Evolutionary conservation across 2,797 vertebrate species (phyloP), one percentile per base, ranked within the genome.

Genomic region (Spinibarbus caldwelli): DNA sequence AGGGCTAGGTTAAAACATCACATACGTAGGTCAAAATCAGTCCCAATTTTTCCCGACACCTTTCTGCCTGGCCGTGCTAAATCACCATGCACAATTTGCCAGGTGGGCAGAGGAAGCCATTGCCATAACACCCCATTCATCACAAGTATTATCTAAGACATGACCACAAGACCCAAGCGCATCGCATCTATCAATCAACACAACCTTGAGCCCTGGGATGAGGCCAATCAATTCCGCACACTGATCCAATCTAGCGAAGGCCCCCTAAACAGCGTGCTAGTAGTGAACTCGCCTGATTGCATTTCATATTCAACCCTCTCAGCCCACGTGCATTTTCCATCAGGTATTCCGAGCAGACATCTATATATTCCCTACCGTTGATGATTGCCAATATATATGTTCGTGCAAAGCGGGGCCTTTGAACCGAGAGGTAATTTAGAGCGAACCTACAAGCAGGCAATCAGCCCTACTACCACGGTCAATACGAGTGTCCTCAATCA

Each of bases 261-360:
- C 87, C 83, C 62, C 85, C 86, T 84, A 87, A 91, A 86, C 83
- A 86, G 86, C 76, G 73, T 80, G 86, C 82, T 38, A 45, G 54
- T 72, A 83, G 68, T 66, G 88, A 89, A 86, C 31, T n/a, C 72
- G 67, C 79, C 87, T 92, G 93, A 93, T 93, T 92, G 90, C 89
- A 93, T 92, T 91, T 90, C 86, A 85, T 91, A 92, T 91, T 90
- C 88, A 88, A 36, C 52, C 34, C 82, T 71, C 49, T 81, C 77
- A 2, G 77, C 73, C 86, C 85, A 85, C 45, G 52, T 64, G 75
- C 68, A 17, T 82, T 86, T 86, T 41, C 84, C 70, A 87, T 85
- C 83, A 85, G 85, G 85, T 70, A 86, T 68, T 85, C 76, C 6
- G 17, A 23, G 75, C 78, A 82, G 78, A 85, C 47, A 80, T 29